Percentiles rank a stretch among this genome's conserved stretches.
Evolutionary conservation across 2,113 vertebrate genomes (phyloP).

Genomic region (Macaca mulatta): DNA sequence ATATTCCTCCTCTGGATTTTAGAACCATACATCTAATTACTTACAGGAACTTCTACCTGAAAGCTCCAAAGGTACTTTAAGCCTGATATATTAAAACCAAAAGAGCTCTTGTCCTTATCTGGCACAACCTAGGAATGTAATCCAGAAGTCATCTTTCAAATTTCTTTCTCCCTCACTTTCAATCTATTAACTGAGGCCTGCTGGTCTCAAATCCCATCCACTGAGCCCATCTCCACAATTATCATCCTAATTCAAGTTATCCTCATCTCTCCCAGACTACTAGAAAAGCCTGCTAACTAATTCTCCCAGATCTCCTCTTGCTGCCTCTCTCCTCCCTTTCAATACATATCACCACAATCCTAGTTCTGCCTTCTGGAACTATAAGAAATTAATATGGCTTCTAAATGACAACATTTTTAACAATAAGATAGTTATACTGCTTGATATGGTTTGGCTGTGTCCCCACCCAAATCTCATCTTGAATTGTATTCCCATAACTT

Average conservation of each 20-base stretch:
- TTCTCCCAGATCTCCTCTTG: neutral
- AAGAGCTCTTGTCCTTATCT: neutral
- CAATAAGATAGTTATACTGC: neutral
- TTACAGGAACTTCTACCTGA: neutral
- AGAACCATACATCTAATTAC: neutral
- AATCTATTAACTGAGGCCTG: neutral
- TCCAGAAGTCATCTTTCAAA: neutral
- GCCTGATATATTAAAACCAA: neutral
- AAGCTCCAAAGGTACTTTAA: slow-evolving; percentile 28
- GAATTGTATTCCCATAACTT: too few species aligned
- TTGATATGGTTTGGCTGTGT: too few species aligned
- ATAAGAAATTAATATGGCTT: slow-evolving; percentile 32
- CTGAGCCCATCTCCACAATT: neutral
- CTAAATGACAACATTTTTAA: neutral
- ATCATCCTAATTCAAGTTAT: slow-evolving; percentile 1
- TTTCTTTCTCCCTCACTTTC: neutral
- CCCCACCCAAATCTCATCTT: too few species aligned
- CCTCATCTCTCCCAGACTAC: neutral
- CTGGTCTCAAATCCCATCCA: neutral
- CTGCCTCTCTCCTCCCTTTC: neutral
- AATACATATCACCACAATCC: neutral
- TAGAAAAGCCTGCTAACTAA: neutral
- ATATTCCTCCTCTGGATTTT: neutral
- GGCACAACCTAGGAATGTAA: neutral
- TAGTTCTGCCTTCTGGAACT: neutral